Evolutionary conservation across 2,113 vertebrate species (phyloP).

Genomic region (Leptocoma aspasia): DNA sequence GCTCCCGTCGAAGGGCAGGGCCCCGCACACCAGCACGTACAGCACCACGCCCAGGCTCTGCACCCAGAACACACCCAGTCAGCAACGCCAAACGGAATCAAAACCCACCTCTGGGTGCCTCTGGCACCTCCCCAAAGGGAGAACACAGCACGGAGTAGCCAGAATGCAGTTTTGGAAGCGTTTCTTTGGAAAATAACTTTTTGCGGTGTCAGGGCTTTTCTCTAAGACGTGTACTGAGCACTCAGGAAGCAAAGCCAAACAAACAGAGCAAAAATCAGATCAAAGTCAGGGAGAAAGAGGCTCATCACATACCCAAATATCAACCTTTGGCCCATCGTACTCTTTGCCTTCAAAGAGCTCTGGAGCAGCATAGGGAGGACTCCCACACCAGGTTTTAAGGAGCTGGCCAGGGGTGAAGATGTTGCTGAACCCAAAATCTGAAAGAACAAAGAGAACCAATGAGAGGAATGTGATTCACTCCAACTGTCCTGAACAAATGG

Average conservation of each 20-base stretch:
- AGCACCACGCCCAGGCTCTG: slow-evolving; percentile 96
- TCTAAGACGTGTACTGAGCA: accelerated
- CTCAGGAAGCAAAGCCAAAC: not conserved
- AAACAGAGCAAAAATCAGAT: not conserved
- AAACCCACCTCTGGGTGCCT: not conserved
- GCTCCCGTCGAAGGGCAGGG: slow-evolving; percentile 96
- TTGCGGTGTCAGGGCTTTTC: not conserved
- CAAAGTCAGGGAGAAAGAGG: not conserved
- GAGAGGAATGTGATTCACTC: not conserved
- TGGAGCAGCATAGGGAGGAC: slow-evolving; percentile 93
- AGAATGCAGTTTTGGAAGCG: accelerated
- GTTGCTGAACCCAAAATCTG: slow-evolving; percentile 98
- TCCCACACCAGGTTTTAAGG: slow-evolving; percentile 98
- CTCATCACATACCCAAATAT: slow-evolving; percentile 87
- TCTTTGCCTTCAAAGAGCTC: slow-evolving; percentile 98
- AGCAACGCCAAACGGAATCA: accelerated
- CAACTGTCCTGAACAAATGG: not conserved
- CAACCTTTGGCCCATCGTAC: slow-evolving; percentile 97
- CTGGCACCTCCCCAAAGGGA: not conserved
- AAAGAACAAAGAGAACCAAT: not conserved
- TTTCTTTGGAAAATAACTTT: accelerated
- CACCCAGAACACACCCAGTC: not conserved
- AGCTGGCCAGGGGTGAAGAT: slow-evolving; percentile 94
- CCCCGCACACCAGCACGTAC: slow-evolving; percentile 95
- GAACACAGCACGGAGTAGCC: accelerated